Conservation (phyloP, 1,140 invertebrate species). For the Danaus melanippus region DNA sequence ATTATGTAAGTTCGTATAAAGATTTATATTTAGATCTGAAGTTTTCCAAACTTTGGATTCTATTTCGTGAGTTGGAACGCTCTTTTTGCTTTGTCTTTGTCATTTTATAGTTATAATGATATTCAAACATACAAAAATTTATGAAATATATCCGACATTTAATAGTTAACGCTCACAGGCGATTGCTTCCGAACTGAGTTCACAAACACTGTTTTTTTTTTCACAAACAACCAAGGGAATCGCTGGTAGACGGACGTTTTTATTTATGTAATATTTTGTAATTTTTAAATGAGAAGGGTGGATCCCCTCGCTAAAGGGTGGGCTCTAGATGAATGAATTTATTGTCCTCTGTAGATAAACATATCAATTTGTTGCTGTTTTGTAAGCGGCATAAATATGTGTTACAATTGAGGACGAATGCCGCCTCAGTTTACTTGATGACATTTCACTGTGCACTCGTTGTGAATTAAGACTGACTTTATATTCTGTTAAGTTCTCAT, state of each 20-base stretch:
- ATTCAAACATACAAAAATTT: no score
- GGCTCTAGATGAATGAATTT: slow-evolving; percentile 61
- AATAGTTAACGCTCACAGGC: no score
- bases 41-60: no score
- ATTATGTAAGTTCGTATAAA: no score
- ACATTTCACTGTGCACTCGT: slow-evolving; percentile 39
- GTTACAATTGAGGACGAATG: slow-evolving; percentile 47
- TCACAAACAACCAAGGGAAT: no score
- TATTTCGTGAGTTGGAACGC: no score
- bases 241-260: slow-evolving; percentile 37
- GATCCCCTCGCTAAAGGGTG: slow-evolving; percentile 65
- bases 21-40: no score
- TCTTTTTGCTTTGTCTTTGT: no score
- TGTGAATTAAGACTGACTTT: slow-evolving; percentile 13
- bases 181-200: no score
- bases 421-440: slow-evolving; percentile 45
- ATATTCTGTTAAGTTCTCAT: not conserved
- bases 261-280: slow-evolving; percentile 70
- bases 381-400: slow-evolving; percentile 62
- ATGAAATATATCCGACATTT: no score
- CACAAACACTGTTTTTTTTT: no score
- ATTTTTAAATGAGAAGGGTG: slow-evolving; percentile 68
- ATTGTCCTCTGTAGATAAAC: slow-evolving; percentile 70
- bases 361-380: slow-evolving; percentile 71
- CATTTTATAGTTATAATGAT: no score